These are phyloP conservation scores for Tridacna gigas DNA, from an alignment of 2,888 invertebrate species.

Conservation along the genomic window DNA sequence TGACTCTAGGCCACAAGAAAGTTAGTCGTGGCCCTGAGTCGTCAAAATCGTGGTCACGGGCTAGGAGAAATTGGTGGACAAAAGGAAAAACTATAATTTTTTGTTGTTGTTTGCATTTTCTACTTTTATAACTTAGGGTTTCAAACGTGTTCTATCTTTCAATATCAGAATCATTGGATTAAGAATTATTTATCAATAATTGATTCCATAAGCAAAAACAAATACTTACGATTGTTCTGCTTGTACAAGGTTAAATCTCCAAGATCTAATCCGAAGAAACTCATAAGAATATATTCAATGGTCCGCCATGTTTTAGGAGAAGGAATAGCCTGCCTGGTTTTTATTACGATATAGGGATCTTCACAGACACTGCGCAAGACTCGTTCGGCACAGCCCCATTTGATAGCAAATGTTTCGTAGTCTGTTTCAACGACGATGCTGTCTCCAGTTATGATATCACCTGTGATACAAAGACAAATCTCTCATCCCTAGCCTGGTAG, in stretches of 20 bases:
- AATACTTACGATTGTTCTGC: conserved; percentile 4
- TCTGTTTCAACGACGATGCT: background rate
- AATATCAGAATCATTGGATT: too few relatives aligned
- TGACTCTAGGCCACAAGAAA: too few relatives aligned
- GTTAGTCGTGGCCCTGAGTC: too few relatives aligned
- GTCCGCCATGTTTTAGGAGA: background rate
- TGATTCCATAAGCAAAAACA: too few relatives aligned
- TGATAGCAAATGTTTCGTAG: background rate
- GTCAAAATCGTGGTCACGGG: too few relatives aligned
- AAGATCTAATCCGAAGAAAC: background rate
- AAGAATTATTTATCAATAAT: too few relatives aligned
- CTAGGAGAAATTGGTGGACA: too few relatives aligned
- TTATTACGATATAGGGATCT: conserved; percentile 6
- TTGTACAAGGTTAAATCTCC: background rate
- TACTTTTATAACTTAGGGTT: too few relatives aligned
- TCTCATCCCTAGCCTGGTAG: too few relatives aligned
- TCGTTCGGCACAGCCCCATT: conserved; percentile 7
- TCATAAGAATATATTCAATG: background rate
- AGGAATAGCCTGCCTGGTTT: background rate
- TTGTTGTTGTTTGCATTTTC: too few relatives aligned
- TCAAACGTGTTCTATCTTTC: too few relatives aligned
- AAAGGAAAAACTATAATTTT: too few relatives aligned
- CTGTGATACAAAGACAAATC: background rate
- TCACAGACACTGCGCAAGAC: background rate
- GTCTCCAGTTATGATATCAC: background rate